Evolutionary conservation across 2,797 vertebrate genomes (phyloP), one percentile per base, ranked within the genome.

Genomic region (Muraenolepis orangiensis): DNA sequence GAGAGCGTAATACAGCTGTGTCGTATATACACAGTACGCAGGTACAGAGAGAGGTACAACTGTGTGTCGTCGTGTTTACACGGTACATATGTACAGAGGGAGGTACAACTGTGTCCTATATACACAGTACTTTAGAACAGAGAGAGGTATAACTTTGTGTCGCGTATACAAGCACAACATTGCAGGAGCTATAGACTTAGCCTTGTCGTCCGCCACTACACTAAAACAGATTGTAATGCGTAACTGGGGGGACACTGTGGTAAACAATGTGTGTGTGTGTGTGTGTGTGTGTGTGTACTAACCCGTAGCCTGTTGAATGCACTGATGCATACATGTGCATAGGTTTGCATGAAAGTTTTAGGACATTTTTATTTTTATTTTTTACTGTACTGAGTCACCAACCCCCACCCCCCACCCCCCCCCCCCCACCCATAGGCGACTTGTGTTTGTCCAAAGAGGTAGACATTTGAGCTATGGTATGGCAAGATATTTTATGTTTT

Each of bases 281-380:
- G 42, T 46, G 14, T 46, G 42, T 46, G 42, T 84, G 85, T 92
- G 87, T 85, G 86, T 87, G 78, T 85, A 80, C 88, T 87, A 89
- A 90, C 80, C 83, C 78, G 87, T 91, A 91, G 90, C 89, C 90
- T 90, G 89, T 91, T 85, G 66, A 82, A 86, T 84, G 82, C 87
- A 86, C 87, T 69, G 80, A 89, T 87, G 87, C 85, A 88, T 91
- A 90, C 78, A 84, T 89, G 85, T 92, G 87, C 85, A 85, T 91
- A 90, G 86, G 87, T 90, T 84, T 93, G 93, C 92, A 94, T 94
- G 93, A 90, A 76, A 88, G 84, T 85, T 93, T 90, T 91, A 90
- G 80, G 84, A 74, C 76, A 86, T 81, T 85, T 78, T 8, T 66
- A 79, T 82, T 79, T 74, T 82, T 83, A 85, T 85, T 84, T 90